Evolutionary conservation across 2,888 invertebrate genomes (phyloP).

Genomic region (Cantharis rustica): DNA sequence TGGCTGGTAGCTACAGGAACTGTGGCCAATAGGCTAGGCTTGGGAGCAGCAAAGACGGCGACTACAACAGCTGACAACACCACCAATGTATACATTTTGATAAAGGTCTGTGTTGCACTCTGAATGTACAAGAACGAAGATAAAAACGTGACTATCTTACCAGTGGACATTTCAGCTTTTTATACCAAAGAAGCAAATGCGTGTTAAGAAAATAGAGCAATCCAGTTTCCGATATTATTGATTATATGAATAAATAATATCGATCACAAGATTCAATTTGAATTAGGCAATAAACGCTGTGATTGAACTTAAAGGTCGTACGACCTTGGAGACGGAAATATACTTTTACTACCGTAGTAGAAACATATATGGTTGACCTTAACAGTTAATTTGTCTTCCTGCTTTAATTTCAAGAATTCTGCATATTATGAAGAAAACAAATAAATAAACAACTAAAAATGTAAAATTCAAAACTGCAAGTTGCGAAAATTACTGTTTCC

Average conservation of each 20-base stretch:
- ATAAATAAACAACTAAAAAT: neutral
- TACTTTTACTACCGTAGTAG: slow-evolving; percentile 19
- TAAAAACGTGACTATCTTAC: neutral
- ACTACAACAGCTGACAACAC: slow-evolving; percentile 64
- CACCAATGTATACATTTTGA: slow-evolving; percentile 49
- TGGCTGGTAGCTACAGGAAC: slow-evolving; percentile 35
- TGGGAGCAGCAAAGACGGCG: slow-evolving; percentile 41
- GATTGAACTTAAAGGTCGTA: slow-evolving; percentile 19
- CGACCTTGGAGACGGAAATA: slow-evolving; percentile 11
- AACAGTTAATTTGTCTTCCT: neutral
- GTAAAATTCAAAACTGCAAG: neutral
- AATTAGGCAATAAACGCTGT: slow-evolving; percentile 12
- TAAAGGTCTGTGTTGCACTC: slow-evolving; percentile 35
- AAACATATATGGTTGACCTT: neutral
- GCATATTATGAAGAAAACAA: neutral
- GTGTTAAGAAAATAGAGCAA: neutral
- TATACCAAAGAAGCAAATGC: neutral
- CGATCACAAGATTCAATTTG: neutral
- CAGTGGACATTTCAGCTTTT: slow-evolving; percentile 7
- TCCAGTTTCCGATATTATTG: slow-evolving; percentile 11
- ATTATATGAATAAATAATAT: slow-evolving; percentile 6
- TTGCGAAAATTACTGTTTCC: neutral
- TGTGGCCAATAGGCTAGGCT: slow-evolving; percentile 20
- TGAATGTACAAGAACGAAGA: slow-evolving; percentile 7
- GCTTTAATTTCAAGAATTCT: neutral